phyloP scores from a whole-genome alignment of 1,140 invertebrate species.

The Papilio machaon region DNA sequence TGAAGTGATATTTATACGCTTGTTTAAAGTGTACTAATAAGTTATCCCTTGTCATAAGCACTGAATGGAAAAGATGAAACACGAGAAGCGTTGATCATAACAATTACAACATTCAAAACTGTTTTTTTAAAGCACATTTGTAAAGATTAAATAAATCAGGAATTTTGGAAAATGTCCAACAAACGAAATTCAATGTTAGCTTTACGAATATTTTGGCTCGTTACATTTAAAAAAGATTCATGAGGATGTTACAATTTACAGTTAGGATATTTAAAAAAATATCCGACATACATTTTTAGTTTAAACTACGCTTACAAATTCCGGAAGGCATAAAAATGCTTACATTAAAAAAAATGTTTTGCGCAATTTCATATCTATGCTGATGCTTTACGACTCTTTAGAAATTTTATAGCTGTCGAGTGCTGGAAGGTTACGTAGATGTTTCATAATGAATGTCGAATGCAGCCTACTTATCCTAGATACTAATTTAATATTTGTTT shows the following conservation, averaged over 20 bases:
- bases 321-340: slow-evolving; percentile 19
- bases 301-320: slow-evolving; percentile 2
- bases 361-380: neutral
- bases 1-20: no score
- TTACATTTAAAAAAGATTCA: slow-evolving; percentile 11
- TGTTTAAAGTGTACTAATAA: no score
- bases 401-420: slow-evolving; percentile 28
- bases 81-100: no score
- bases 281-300: neutral
- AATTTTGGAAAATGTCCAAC: slow-evolving; percentile 8
- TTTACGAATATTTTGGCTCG: neutral
- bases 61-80: no score
- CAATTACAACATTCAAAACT: neutral
- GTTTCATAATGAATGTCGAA: slow-evolving; percentile 23
- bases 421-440: neutral
- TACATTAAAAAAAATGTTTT: slow-evolving; percentile 29
- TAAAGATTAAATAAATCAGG: slow-evolving; percentile 7
- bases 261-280: slow-evolving; percentile 1
- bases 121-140: neutral
- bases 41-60: no score
- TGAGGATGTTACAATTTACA: slow-evolving; percentile 6
- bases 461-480: neutral
- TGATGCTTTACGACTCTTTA: slow-evolving; percentile 24
- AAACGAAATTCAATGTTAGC: slow-evolving; percentile 7
- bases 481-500: neutral